phyloP scores from a whole-genome alignment of 1,140 invertebrate species.

The Carposina sasakii region DNA sequence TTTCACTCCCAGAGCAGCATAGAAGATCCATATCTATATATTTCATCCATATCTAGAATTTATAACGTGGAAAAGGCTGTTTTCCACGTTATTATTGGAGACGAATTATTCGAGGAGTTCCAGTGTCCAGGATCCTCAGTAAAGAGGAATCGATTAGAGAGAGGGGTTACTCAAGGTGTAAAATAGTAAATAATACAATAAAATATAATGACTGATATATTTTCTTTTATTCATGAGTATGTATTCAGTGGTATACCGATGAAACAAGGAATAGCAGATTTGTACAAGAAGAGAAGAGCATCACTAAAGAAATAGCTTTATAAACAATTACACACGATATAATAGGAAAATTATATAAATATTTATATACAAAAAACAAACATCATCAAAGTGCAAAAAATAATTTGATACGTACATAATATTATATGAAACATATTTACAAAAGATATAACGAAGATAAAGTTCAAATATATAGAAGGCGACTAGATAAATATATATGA shows the following conservation, averaged over 20 bases:
- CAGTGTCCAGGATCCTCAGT: too few relatives aligned
- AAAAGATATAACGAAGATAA: slow-evolving; percentile 40
- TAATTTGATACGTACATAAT: slow-evolving; percentile 52
- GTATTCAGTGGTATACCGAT: slow-evolving; percentile 21
- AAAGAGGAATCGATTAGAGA: too few relatives aligned
- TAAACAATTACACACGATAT: slow-evolving; percentile 17
- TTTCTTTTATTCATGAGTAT: too few relatives aligned
- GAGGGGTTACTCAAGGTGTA: too few relatives aligned
- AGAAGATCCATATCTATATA: too few relatives aligned
- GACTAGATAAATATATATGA: slow-evolving; percentile 27
- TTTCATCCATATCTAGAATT: too few relatives aligned
- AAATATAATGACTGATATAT: slow-evolving; percentile 25
- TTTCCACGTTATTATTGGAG: too few relatives aligned
- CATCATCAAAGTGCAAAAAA: slow-evolving; percentile 50
- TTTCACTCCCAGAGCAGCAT: too few relatives aligned
- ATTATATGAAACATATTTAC: slow-evolving; percentile 61
- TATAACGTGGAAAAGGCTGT: too few relatives aligned
- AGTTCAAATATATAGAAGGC: slow-evolving; percentile 20
- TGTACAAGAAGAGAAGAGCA: slow-evolving; percentile 31
- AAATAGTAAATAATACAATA: slow-evolving; percentile 21
- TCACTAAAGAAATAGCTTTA: slow-evolving; percentile 27
- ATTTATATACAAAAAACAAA: slow-evolving; percentile 22
- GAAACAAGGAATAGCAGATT: slow-evolving; percentile 19
- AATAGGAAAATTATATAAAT: slow-evolving; percentile 19
- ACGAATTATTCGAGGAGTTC: too few relatives aligned